Conservation (phyloP, 2,797 vertebrate genomes). For the Pteronotus mesoamericanus region DNA sequence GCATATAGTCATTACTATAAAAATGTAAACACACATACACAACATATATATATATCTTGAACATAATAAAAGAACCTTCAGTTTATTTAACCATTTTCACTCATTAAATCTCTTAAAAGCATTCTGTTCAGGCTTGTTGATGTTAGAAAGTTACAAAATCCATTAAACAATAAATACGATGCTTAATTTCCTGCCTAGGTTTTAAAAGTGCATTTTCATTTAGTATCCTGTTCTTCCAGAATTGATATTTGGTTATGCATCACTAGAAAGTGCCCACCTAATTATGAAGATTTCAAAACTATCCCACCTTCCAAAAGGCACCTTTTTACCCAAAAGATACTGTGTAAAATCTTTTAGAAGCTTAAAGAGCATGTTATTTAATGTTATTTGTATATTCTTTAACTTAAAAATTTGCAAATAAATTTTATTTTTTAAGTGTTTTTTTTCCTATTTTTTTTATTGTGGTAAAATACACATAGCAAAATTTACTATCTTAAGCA, state of each 20-base stretch:
- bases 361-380: not conserved
- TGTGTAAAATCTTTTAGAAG: not conserved
- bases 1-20: not conserved
- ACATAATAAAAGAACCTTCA: not conserved
- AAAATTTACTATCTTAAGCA: not conserved
- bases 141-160: not conserved
- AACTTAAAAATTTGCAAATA: not conserved
- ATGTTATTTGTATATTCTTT: not conserved
- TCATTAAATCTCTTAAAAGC: not conserved
- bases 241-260: not conserved
- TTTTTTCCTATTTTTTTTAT: not conserved
- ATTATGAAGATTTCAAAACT: conserved; percentile 9
- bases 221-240: not conserved
- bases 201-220: conserved; percentile 13
- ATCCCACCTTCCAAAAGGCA: not conserved
- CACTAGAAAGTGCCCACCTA: not conserved
- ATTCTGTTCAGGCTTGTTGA: not conserved
- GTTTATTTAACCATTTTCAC: not conserved
- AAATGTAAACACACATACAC: not conserved
- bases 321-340: not conserved
- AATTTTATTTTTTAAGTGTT: not conserved
- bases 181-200: not conserved
- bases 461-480: not conserved
- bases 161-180: not conserved
- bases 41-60: not conserved